Evolutionary conservation across 2,888 invertebrate species (phyloP), one percentile per base, ranked within the genome.

Genomic region (Phrixothrix hirtus): DNA sequence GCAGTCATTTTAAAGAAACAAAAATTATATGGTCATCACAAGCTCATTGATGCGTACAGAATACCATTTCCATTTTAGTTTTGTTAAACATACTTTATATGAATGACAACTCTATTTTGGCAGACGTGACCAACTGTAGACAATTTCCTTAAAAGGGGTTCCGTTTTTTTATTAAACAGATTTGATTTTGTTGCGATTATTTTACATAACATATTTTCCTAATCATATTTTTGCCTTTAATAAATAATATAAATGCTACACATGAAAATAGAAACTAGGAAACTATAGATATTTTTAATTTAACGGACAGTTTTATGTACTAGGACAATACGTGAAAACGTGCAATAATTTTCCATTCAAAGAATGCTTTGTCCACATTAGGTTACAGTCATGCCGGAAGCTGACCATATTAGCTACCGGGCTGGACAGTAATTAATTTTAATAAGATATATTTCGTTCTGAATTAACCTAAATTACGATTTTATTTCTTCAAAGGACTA

Each of bases 371-470:
- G 42, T 60, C 59, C 61, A 57, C 42, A 57, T 62, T 62, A 56
- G 60, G 62, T 58, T 60, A 56, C 53, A 52, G 38, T 47, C 49
- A 54, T 59, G 57, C 62, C 62, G 62, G 62, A 62, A 62, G 49
- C 56, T 55, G 48, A 51, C 62, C 62, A 58, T 62, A 58, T 62
- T 57, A 25, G 59, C 32, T 34, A 29, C 11, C 42, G 42, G 47
- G 37, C 49, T 46, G 34, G 48, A 26, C 27, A 45, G n/a, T n/a
- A n/a, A n/a, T n/a, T n/a, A n/a, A n/a, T n/a, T n/a, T n/a, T n/a
- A n/a, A n/a, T n/a, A n/a, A n/a, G n/a, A n/a, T n/a, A n/a, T n/a
- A n/a, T n/a, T n/a, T n/a, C n/a, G n/a, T n/a, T n/a, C n/a, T n/a
- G n/a, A n/a, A n/a, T n/a, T n/a, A n/a, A n/a, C n/a, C n/a, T n/a